Evolutionary conservation across 1,140 invertebrate species (phyloP).

Genomic region (Caenorhabditis inopinata): DNA sequence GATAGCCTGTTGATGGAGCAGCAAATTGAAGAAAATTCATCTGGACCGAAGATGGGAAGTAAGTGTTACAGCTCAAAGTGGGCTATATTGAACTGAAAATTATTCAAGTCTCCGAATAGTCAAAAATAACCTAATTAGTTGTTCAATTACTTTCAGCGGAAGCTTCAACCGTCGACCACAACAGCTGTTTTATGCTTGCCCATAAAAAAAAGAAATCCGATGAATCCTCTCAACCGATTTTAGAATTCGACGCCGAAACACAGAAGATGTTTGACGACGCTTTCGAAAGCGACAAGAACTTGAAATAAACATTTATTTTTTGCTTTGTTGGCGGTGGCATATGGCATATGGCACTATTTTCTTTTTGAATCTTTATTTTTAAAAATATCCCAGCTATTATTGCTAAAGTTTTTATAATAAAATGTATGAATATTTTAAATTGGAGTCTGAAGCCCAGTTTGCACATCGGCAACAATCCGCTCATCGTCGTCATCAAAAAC

Average conservation of each 20-base stretch:
- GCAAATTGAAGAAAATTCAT: too few species aligned
- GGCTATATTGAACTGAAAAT: too few species aligned
- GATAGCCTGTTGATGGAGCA: too few species aligned
- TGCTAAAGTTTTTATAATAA: neutral
- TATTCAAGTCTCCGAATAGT: too few species aligned
- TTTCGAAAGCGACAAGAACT: neutral
- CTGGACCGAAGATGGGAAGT: too few species aligned
- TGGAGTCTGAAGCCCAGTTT: constrained; percentile 61
- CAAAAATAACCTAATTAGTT: too few species aligned
- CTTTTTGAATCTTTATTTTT: neutral
- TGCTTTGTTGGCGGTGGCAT: too few species aligned
- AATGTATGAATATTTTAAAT: constrained; percentile 44
- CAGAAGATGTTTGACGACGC: neutral
- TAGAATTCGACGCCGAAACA: neutral
- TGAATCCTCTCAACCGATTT: neutral
- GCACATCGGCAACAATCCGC: constrained; percentile 47
- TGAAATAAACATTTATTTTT: too few species aligned
- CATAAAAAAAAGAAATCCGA: neutral
- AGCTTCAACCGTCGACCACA: too few species aligned
- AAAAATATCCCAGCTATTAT: neutral
- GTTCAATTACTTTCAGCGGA: too few species aligned
- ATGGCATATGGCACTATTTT: neutral
- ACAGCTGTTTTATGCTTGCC: too few species aligned
- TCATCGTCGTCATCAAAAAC: constrained; percentile 43
- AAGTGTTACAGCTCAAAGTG: too few species aligned